Base-by-base conservation (phyloP, 1,140 invertebrate genomes). In the Bombus terrestris region DNA sequence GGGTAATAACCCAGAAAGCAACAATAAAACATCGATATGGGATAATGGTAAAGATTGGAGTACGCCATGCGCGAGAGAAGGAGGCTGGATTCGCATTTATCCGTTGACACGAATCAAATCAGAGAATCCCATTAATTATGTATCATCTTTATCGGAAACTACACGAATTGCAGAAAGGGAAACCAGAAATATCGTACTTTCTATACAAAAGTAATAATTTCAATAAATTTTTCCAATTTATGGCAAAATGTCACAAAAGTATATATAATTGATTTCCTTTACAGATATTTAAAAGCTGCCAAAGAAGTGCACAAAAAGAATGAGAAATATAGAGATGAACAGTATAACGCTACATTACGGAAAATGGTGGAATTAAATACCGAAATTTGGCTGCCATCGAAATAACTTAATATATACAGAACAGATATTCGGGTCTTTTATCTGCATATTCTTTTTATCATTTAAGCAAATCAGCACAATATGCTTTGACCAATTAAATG, bases 31-130 rank as follows among this genome's bases (percentile, higher is more conserved):
- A 39, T 78, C 90, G 6, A 79, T 93, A 12, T 97, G 96, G 96
- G 96, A 96, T 39, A 97, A 97, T 91, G 96, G 96, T 9, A 93
- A 94, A 59, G 96, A 97, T 84, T 97, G 96, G 96, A 94, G 93
- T 32, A 92, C 93, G 76, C 94, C 96, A 0, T 95, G 94, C n/a
- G 91, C 92, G 18, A 92, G 92, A 39, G 96, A 96, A 91, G 96
- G 96, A 9, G 96, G 96, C 39, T 97, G 96, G 96, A 95, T 96
- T 32, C 92, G 96, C 78, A 94, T 96, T n/a, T 97, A 95, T 93
- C 96, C 96, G 39, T 85, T 95, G 32, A 87, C 80, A 43, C 86
- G 81, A 39, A 80, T 72, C 28, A 92, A 93, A 89, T 59, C 82
- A 35, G 47, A 86, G 8, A 88, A 93, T n/a, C 81, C 76, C 8